Percentiles rank a stretch among this genome's conserved stretches.
These are phyloP conservation scores for Mesoligia furuncula DNA, from an alignment of 2,888 invertebrate species.

Conservation along the genomic window DNA sequence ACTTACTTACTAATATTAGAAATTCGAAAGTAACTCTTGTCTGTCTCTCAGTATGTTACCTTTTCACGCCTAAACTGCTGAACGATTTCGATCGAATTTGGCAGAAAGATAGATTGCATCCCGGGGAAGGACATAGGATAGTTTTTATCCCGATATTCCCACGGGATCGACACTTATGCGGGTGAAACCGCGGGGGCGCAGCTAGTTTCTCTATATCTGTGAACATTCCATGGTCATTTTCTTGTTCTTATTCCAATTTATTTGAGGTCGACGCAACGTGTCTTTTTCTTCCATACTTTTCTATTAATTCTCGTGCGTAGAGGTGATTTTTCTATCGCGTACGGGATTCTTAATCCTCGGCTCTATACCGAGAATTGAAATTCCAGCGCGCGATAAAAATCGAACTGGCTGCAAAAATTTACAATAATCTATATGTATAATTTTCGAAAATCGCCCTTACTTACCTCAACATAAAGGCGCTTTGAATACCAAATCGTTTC, in stretches of 20 bases:
- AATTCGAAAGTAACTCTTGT: slow-evolving; percentile 80
- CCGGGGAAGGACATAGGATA: too few species aligned
- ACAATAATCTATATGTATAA: background rate
- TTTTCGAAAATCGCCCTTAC: background rate
- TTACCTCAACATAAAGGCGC: background rate
- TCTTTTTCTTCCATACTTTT: background rate
- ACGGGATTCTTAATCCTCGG: background rate
- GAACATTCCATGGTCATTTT: background rate
- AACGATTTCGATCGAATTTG: too few species aligned
- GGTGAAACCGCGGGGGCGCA: too few species aligned
- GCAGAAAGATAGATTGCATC: too few species aligned
- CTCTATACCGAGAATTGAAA: background rate
- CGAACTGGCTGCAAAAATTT: background rate
- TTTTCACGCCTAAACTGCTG: too few species aligned
- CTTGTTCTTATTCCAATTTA: background rate
- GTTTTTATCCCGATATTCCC: too few species aligned
- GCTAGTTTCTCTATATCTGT: slow-evolving; percentile 72
- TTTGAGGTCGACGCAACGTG: background rate
- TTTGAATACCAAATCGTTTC: background rate
- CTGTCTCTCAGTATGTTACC: too few species aligned
- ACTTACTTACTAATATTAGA: too few species aligned
- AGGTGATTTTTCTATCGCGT: background rate
- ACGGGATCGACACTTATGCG: too few species aligned
- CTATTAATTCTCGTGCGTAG: background rate
- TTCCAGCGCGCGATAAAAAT: background rate